Base-by-base conservation (phyloP, 1,140 invertebrate species). In the Trichonephila clavipes region DNA sequence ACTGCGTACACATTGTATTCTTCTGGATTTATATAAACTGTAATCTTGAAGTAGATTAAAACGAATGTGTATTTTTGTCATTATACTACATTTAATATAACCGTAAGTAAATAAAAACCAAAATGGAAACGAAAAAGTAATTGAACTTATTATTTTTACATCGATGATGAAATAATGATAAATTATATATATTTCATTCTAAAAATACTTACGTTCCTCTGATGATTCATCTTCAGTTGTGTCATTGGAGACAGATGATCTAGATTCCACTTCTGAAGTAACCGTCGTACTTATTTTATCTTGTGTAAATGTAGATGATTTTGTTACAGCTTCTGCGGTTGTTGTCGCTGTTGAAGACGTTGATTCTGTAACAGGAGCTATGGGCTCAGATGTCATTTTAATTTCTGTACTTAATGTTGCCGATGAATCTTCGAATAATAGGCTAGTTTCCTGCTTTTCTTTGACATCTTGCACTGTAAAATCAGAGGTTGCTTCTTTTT, bases 401-500 rank as follows among this genome's bases (percentile, higher is more conserved):
- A 24, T 95, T 81, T 95, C 91, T 93, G 95, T 83, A 62, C 12
- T 24, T 44, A 28, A 16, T 40, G 21, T 93, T 85, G 28, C 16
- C 8, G 51, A n/a, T n/a, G 92, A 59, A 34, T 21, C 40, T 77
- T 82, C 61, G 0, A 77, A 16, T 93, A 40, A 24, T 62, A 28
- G 34, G 93, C 44, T 90, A 21, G 87, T 24, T 69, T 77, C 28
- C 34, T 61, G 12, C 1, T 64, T 28, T 93, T 58, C 40, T 88
- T 62, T 34, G 4, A 18, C 59, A 40, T 88, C 62, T 66, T 62
- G 28, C 6, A 34, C 28, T n/a, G 64, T 24, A 24, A 34, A 40
- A 34, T 10, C 51, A 34, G 24, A n/a, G 1, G 24, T 6, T 21
- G 19, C n/a, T 88, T 66, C 86, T 18, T 62, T 34, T 21, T 61